phyloP scores from a whole-genome alignment of 2,113 vertebrate genomes.

The western clawed frog (Xenopus tropicalis) region DNA sequence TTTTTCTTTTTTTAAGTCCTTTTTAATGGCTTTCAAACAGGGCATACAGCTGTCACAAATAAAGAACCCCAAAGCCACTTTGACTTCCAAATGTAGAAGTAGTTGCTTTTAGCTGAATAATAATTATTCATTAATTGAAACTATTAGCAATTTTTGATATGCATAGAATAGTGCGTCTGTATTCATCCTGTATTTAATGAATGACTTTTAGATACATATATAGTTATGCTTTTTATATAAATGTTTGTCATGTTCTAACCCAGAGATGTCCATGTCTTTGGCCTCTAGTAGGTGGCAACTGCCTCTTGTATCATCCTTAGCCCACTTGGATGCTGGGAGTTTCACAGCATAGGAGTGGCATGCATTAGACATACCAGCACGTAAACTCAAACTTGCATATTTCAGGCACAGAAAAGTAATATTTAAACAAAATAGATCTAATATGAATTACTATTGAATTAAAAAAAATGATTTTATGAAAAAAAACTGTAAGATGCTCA shows the following conservation, averaged over 20 bases:
- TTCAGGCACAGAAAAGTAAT: neutral
- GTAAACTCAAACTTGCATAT: constrained; percentile 18
- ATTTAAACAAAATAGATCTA: neutral
- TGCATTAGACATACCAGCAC: neutral
- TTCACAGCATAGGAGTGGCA: no score
- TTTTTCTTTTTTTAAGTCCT: neutral
- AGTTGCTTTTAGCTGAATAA: neutral
- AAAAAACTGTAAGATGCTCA: no score
- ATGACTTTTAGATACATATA: constrained; percentile 2
- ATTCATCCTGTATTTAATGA: constrained; percentile 2
- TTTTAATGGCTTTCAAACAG: constrained; percentile 16
- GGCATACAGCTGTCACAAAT: no score
- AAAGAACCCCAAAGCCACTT: no score
- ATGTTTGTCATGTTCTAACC: constrained; percentile 10
- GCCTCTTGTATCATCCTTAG: no score
- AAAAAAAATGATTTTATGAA: no score
- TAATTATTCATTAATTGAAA: neutral
- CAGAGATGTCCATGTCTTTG: neutral
- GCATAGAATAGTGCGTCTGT: neutral
- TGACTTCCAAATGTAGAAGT: neutral
- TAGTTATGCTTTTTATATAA: constrained; percentile 18
- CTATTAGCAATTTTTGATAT: neutral
- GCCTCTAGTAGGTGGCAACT: no score
- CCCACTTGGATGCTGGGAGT: no score
- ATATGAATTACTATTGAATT: neutral